Percentiles rank a stretch among this genome's conserved stretches.
phyloP scores from a whole-genome alignment of 1,140 invertebrate genomes.

The Ostrea edulis region DNA sequence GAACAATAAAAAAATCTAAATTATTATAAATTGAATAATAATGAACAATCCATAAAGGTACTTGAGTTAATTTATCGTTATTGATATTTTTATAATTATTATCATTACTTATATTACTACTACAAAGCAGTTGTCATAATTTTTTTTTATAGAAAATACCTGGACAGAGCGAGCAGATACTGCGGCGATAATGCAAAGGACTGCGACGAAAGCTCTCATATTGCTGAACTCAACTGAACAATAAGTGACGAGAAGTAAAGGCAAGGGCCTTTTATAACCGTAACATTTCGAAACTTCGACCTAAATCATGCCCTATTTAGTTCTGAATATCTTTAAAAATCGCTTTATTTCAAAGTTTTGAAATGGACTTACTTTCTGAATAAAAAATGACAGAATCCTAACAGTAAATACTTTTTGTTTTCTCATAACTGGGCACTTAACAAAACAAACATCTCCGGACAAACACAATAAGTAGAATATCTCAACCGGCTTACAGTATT shows the following conservation, averaged over 20 bases:
- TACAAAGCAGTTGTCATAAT: too few relatives aligned
- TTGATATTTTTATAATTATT: too few relatives aligned
- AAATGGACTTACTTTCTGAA: neutral
- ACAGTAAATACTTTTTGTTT: constrained; percentile 10
- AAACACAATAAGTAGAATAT: neutral
- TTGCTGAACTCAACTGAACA: neutral
- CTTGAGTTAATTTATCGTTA: too few relatives aligned
- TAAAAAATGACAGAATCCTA: neutral
- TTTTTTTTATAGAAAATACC: neutral
- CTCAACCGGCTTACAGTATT: constrained; percentile 4
- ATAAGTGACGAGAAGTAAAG: neutral
- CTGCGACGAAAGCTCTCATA: constrained; percentile 16
- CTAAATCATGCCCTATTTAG: neutral
- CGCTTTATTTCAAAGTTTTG: neutral
- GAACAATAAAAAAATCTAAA: too few relatives aligned
- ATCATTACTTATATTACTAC: too few relatives aligned
- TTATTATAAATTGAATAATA: too few relatives aligned
- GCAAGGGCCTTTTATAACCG: neutral
- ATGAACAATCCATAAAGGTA: too few relatives aligned
- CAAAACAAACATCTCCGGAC: constrained; percentile 24
- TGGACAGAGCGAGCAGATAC: neutral
- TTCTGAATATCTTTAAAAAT: constrained; percentile 9
- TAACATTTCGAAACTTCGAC: neutral
- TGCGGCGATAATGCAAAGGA: neutral
- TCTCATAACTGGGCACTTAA: neutral